phyloP scores from a whole-genome alignment of 2,888 invertebrate species.

The Petrolisthes cinctipes region DNA sequence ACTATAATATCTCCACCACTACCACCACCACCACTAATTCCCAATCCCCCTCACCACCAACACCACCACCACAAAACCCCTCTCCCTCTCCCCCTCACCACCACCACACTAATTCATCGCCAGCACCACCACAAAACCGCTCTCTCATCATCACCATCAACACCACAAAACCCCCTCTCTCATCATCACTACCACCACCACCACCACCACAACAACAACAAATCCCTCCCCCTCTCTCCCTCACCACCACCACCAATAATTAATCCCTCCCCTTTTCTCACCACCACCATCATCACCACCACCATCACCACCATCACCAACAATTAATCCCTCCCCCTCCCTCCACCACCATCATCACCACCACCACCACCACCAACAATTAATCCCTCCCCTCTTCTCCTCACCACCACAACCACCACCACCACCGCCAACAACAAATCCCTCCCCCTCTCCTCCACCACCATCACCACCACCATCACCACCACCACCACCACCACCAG shows the following conservation, averaged over 20 bases:
- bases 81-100: background rate
- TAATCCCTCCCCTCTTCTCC: no score
- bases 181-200: no score
- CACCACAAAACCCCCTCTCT: no score
- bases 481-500: background rate
- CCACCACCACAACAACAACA: no score
- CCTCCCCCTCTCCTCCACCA: background rate
- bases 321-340: background rate
- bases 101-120: background rate
- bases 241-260: no score
- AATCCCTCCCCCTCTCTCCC: background rate
- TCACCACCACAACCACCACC: no score
- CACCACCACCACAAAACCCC: background rate
- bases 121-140: background rate
- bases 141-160: background rate
- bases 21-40: no score
- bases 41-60: no score
- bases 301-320: no score
- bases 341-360: background rate
- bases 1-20: no score
- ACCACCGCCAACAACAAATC: background rate
- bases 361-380: no score
- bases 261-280: background rate
- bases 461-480: background rate
- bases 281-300: background rate